Evolutionary conservation across 2,113 vertebrate species (phyloP).

Genomic region (Conger conger): DNA sequence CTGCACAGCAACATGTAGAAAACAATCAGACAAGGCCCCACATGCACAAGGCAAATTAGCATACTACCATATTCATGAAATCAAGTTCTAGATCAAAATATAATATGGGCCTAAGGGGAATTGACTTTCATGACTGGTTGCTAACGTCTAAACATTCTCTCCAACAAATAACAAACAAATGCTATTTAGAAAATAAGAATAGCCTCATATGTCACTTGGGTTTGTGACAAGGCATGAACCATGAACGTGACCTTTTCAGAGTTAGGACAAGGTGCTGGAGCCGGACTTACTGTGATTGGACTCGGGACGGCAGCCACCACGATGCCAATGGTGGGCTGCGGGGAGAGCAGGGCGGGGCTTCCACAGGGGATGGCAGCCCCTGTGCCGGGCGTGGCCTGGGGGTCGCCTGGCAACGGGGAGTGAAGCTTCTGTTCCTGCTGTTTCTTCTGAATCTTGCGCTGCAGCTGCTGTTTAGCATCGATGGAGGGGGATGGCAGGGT

Average conservation of each 20-base stretch:
- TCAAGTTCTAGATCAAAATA: too few relatives aligned
- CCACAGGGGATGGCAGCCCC: slow-evolving; percentile 74
- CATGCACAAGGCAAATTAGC: neutral
- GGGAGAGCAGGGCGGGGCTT: slow-evolving; percentile 82
- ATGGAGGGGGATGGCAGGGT: slow-evolving; percentile 80
- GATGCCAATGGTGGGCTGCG: slow-evolving; percentile 84
- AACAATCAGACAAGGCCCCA: neutral
- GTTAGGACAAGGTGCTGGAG: neutral
- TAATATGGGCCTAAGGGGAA: too few relatives aligned
- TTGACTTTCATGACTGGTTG: too few relatives aligned
- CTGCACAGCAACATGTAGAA: slow-evolving; percentile 45
- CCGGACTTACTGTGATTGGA: slow-evolving; percentile 77
- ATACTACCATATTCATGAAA: neutral
- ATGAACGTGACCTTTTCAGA: neutral
- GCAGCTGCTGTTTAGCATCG: slow-evolving; percentile 86
- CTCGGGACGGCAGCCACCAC: slow-evolving; percentile 83
- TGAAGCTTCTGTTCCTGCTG: slow-evolving; percentile 86
- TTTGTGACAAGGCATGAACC: neutral
- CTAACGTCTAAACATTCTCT: too few relatives aligned
- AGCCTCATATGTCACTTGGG: too few relatives aligned
- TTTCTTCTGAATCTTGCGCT: slow-evolving; percentile 87
- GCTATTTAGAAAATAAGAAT: too few relatives aligned
- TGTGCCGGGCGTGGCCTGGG: slow-evolving; percentile 64
- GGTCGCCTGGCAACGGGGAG: slow-evolving; percentile 79
- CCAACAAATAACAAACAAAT: too few relatives aligned